Evolutionary conservation across 2,888 invertebrate species (phyloP).

Genomic region (Cantharis lateralis): DNA sequence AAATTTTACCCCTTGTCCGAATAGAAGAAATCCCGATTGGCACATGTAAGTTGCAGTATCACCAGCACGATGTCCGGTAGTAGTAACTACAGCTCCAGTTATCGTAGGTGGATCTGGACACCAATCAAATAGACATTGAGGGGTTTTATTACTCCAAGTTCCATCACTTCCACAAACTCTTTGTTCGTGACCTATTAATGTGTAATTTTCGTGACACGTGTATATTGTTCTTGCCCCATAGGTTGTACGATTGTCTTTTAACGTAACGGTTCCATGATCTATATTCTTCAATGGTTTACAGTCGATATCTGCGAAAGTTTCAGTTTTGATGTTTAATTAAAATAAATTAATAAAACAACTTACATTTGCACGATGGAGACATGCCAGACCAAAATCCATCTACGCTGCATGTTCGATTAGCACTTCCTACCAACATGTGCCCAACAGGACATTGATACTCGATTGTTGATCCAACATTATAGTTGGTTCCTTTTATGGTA

Average conservation of each 20-base stretch:
- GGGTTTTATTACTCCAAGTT: conserved; percentile 77
- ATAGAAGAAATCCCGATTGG: conserved; percentile 81
- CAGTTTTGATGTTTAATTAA: not conserved
- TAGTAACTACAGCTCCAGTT: conserved; percentile 73
- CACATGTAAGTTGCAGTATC: conserved; percentile 82
- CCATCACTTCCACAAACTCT: conserved; percentile 76
- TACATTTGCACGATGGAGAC: conserved; percentile 87
- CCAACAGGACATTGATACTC: conserved; percentile 82
- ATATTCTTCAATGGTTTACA: conserved; percentile 73
- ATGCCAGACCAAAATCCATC: conserved; percentile 84
- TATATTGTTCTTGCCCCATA: conserved; percentile 78
- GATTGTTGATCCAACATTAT: conserved; percentile 72
- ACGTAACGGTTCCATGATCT: conserved; percentile 72
- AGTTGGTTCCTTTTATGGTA: conserved; percentile 73
- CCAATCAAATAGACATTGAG: conserved; percentile 85
- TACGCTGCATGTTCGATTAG: conserved; percentile 68
- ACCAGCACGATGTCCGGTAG: conserved; percentile 76
- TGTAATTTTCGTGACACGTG: conserved; percentile 83
- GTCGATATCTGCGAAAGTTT: conserved; percentile 71
- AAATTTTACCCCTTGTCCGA: conserved; percentile 76
- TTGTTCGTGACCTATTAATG: conserved; percentile 74
- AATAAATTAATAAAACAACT: conserved; percentile 47
- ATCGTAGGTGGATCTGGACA: conserved; percentile 83
- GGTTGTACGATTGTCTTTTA: conserved; percentile 75
- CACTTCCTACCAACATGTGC: conserved; percentile 75